These are phyloP conservation scores for Chiloscyllium punctatum DNA, from an alignment of 2,797 vertebrate genomes.

Conservation along the genomic window DNA sequence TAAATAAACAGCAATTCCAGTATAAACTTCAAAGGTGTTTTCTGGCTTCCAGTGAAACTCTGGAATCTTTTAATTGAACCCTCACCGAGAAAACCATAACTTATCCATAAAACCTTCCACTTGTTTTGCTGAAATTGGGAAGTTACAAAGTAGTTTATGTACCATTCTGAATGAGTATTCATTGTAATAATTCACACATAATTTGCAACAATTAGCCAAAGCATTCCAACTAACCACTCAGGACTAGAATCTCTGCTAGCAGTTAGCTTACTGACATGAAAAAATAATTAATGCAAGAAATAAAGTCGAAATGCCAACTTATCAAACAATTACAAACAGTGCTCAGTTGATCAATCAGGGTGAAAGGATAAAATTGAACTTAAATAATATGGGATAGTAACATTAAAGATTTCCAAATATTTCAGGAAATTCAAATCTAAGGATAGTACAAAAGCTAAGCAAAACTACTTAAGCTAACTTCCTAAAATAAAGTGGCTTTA, in stretches of 20 bases:
- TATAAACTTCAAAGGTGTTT: slow-evolving; percentile 76
- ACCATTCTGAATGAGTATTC: not conserved
- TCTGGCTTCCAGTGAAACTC: slow-evolving; percentile 62
- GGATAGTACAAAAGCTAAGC: too few species aligned
- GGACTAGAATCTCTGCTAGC: not conserved
- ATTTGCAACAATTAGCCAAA: slow-evolving; percentile 4
- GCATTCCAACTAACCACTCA: too few species aligned
- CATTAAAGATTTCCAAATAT: too few species aligned
- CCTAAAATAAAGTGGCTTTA: too few species aligned
- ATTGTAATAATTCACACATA: not conserved
- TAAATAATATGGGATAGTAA: too few species aligned
- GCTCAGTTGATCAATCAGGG: too few species aligned
- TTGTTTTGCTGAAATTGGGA: not conserved
- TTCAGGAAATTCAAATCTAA: too few species aligned
- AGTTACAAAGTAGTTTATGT: not conserved
- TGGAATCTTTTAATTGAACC: slow-evolving; percentile 46
- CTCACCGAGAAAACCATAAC: not conserved
- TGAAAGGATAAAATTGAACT: too few species aligned
- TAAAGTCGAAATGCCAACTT: not conserved
- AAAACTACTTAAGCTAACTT: too few species aligned
- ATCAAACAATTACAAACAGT: too few species aligned
- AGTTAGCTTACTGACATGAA: not conserved
- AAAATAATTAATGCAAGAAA: not conserved
- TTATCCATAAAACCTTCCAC: not conserved
- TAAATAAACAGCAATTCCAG: slow-evolving; percentile 79